Evolutionary conservation across 2,113 vertebrate species (phyloP).

Genomic region (Octodon degus): DNA sequence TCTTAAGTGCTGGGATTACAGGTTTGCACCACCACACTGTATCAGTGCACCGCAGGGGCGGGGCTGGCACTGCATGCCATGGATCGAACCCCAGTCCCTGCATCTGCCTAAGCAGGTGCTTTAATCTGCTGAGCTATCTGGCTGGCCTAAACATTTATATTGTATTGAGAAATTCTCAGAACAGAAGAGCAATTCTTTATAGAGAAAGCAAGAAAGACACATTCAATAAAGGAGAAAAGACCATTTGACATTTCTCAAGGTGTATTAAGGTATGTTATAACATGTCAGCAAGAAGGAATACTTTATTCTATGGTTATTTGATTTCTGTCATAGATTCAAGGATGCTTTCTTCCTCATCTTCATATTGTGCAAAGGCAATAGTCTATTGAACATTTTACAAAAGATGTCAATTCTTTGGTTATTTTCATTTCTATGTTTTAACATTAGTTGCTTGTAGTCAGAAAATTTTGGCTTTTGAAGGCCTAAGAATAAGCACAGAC

Average conservation of each 20-base stretch:
- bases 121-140: no score
- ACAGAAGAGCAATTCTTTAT: neutral
- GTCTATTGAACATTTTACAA: conserved; percentile 60
- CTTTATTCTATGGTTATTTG: conserved; percentile 66
- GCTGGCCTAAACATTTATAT: neutral
- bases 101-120: no score
- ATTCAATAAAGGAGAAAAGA: conserved; percentile 60
- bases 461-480: conserved; percentile 34
- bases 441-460: conserved; percentile 15
- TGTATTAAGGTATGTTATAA: conserved; percentile 70
- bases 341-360: conserved; percentile 53
- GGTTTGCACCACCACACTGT: no score
- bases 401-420: conserved; percentile 51
- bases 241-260: conserved; percentile 73
- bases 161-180: conserved; percentile 54
- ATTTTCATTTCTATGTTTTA: conserved; percentile 60
- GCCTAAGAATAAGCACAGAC: conserved; percentile 22
- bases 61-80: no score
- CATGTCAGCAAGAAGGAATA: conserved; percentile 76
- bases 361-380: conserved; percentile 37
- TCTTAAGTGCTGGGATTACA: no score
- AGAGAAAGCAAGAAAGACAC: conserved; percentile 37
- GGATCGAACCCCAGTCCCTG: no score
- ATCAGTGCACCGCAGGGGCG: no score
- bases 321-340: conserved; percentile 68